phyloP scores from a whole-genome alignment of 2,113 vertebrate genomes.

The Amia ocellicauda region DNA sequence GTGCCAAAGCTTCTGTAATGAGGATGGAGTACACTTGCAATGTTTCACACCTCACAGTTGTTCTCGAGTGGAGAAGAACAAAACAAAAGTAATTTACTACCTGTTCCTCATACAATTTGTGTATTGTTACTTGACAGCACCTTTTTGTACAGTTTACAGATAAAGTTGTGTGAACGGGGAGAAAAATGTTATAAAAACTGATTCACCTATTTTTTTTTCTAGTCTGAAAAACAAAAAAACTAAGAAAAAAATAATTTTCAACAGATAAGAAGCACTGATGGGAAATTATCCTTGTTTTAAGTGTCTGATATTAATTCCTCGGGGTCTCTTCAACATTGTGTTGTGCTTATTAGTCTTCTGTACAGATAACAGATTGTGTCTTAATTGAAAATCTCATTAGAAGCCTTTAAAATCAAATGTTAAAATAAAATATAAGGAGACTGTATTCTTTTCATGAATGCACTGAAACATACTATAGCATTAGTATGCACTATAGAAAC shows the following conservation, averaged over 20 bases:
- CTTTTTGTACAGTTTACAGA: too few species aligned
- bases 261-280: conserved; percentile 46
- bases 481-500: too few species aligned
- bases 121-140: too few species aligned
- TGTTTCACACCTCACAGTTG: conserved; percentile 22
- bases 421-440: conserved; percentile 45
- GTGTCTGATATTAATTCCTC: conserved; percentile 64
- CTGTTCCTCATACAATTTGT: too few species aligned
- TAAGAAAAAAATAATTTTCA: conserved; percentile 50
- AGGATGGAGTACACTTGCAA: conserved; percentile 29
- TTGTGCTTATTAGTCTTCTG: conserved; percentile 65
- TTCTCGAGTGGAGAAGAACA: too few species aligned
- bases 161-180: too few species aligned
- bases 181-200: conserved; percentile 54
- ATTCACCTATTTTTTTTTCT: conserved; percentile 45
- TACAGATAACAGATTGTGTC: conserved; percentile 65
- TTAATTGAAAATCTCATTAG: conserved; percentile 67
- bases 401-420: conserved; percentile 51
- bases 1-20: conserved; percentile 53
- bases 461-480: too few species aligned
- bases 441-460: too few species aligned
- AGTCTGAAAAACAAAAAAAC: conserved; percentile 39
- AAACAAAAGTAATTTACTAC: too few species aligned
- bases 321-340: conserved; percentile 56
- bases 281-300: conserved; percentile 53